Percentiles rank a stretch among this genome's conserved stretches.
Evolutionary conservation across 2,797 vertebrate species (phyloP).

Genomic region (Chiloscyllium punctatum): DNA sequence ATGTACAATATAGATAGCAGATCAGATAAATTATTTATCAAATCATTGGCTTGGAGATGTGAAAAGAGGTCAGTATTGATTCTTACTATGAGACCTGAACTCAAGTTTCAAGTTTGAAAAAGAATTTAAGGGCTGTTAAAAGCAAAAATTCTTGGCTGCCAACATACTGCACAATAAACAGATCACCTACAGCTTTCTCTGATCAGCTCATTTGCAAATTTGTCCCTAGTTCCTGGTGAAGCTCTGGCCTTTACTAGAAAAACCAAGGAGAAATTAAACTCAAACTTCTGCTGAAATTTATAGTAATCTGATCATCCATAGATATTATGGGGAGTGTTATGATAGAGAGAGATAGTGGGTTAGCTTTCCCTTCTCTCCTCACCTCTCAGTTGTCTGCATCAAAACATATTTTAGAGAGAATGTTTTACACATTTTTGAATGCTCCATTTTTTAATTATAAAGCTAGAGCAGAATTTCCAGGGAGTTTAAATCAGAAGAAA

Average conservation of each 20-base stretch:
- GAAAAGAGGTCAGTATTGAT: neutral
- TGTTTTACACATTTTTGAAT: too few relatives aligned
- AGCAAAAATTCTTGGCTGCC: neutral
- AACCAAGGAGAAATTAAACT: neutral
- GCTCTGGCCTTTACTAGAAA: neutral
- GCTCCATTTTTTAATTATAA: too few relatives aligned
- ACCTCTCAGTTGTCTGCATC: too few relatives aligned
- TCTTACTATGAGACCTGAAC: neutral
- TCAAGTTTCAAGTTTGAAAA: neutral
- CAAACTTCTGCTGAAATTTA: neutral
- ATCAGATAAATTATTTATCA: neutral
- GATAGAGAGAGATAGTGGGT: too few relatives aligned
- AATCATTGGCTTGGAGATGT: neutral
- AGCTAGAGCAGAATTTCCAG: too few relatives aligned
- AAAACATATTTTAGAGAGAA: too few relatives aligned
- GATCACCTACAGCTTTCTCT: neutral
- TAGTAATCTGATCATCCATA: neutral
- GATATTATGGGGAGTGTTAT: neutral
- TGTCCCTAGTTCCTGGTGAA: neutral
- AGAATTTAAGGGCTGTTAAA: neutral
- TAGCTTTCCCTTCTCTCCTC: too few relatives aligned
- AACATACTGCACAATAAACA: neutral
- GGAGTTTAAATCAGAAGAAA: too few relatives aligned
- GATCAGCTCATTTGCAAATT: neutral
- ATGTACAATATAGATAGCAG: neutral